phyloP scores from a whole-genome alignment of 2,797 vertebrate genomes.

The Eulemur coronatus region DNA sequence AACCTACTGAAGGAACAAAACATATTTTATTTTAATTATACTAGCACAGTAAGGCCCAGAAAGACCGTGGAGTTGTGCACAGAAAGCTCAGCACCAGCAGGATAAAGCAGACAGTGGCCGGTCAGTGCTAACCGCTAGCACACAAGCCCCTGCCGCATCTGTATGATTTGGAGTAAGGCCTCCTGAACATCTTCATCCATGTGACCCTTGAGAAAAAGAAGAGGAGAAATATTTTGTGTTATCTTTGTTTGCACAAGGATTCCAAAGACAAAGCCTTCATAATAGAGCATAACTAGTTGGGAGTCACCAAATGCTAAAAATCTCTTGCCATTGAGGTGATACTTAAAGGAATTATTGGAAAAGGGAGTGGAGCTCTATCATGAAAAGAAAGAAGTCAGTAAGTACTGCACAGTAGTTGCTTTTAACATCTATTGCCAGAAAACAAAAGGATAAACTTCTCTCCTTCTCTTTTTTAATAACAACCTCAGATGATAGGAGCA shows the following conservation, averaged over 20 bases:
- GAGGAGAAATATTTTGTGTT: not conserved
- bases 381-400: not conserved
- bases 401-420: not conserved
- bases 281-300: not conserved
- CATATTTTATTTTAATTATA: conserved; percentile 63
- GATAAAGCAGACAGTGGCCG: not conserved
- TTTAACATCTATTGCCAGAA: not conserved
- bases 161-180: conserved; percentile 97
- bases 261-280: not conserved
- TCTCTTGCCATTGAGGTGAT: not conserved
- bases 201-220: conserved; percentile 89
- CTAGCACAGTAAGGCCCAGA: not conserved
- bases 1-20: conserved; percentile 44
- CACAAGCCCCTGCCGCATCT: conserved; percentile 97
- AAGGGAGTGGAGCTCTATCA: not conserved
- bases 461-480: not conserved
- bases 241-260: not conserved
- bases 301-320: not conserved
- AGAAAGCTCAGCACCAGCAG: not conserved
- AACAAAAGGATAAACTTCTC: not conserved
- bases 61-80: not conserved
- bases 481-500: not conserved
- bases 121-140: conserved; percentile 84
- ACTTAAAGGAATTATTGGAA: not conserved
- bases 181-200: conserved; percentile 99